Evolutionary conservation across 2,888 invertebrate genomes (phyloP).

Genomic region (Bugulina stolonifera): DNA sequence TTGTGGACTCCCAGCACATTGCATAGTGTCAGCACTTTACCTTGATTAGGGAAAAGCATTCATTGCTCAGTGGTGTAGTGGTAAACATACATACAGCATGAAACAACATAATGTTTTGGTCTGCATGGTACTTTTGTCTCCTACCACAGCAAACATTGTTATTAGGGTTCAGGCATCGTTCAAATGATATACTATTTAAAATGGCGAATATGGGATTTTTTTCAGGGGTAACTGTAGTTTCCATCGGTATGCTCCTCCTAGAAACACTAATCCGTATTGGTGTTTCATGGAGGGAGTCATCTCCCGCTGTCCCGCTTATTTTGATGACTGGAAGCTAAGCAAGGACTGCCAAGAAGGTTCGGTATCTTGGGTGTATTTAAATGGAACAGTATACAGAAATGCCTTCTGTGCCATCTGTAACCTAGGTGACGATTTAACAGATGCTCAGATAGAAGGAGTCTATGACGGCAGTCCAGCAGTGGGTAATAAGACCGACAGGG

Average conservation of each 20-base stretch:
- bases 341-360: not conserved
- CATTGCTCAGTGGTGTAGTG: no score
- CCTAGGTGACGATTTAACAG: not conserved
- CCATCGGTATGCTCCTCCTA: not conserved
- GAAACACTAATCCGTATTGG: not conserved
- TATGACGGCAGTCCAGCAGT: not conserved
- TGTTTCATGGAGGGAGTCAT: not conserved
- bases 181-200: no score
- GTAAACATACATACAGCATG: no score
- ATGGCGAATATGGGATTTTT: no score
- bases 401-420: slow-evolving; percentile 25
- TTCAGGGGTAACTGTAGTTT: slow-evolving; percentile 7
- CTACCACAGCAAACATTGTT: no score
- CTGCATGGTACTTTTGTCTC: no score
- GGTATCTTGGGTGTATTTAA: not conserved
- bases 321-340: not conserved
- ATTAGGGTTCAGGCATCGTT: no score
- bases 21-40: no score
- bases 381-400: not conserved
- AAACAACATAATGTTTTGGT: no score
- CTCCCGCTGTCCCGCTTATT: not conserved
- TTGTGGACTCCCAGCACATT: no score
- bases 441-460: not conserved
- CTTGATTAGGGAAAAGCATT: no score
- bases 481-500: not conserved